Evolutionary conservation across 1,140 invertebrate species (phyloP).

Genomic region (Colletes latitarsis): DNA sequence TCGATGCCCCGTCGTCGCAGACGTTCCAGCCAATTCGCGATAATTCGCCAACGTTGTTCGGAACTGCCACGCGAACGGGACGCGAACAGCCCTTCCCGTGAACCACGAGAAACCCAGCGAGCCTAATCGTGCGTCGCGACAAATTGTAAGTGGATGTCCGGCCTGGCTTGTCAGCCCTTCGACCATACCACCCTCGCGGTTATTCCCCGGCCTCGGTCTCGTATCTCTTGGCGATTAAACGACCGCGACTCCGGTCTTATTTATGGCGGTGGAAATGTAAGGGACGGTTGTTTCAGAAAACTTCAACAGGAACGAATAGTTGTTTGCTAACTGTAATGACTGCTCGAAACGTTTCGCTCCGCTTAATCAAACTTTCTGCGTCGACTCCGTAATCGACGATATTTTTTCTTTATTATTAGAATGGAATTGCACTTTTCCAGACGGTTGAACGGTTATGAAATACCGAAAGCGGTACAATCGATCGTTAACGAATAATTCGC

Average conservation of each 20-base stretch:
- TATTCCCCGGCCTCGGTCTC: background rate
- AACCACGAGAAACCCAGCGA: background rate
- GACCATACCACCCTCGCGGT: background rate
- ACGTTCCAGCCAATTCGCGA: constrained; percentile 25
- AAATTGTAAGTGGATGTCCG: constrained; percentile 19
- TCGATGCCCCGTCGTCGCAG: constrained; percentile 46
- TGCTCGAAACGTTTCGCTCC: too few species aligned
- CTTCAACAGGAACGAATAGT: too few species aligned
- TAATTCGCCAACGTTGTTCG: constrained; percentile 25
- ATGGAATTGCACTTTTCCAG: too few species aligned
- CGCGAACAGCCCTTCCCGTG: background rate
- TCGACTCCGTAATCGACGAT: too few species aligned
- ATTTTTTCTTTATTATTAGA: too few species aligned
- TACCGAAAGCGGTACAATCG: too few species aligned
- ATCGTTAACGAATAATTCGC: too few species aligned
- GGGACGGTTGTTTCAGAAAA: background rate
- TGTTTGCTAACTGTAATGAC: too few species aligned
- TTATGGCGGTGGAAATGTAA: background rate
- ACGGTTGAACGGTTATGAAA: too few species aligned
- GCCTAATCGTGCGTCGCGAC: constrained; percentile 3
- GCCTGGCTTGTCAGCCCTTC: too few species aligned
- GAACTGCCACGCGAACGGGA: constrained; percentile 9
- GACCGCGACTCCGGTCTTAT: background rate
- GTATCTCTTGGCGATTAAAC: constrained; percentile 1
- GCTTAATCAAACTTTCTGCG: too few species aligned